Conservation (phyloP, 2,888 invertebrate species). For the Trimorus sp. region DNA sequence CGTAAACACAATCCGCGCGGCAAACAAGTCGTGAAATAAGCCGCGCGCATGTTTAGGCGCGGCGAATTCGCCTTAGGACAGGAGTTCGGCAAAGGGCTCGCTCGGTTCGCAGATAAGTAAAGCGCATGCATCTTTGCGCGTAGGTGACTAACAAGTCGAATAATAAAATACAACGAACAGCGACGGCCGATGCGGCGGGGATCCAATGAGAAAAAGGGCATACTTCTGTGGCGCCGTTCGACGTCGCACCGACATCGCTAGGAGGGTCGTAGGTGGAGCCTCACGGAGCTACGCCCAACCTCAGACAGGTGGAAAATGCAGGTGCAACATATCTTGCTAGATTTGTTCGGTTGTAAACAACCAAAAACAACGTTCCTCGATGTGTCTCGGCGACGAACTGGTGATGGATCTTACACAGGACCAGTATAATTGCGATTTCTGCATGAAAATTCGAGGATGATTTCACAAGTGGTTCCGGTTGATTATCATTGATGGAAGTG, state of each 20-base stretch:
- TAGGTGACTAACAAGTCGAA: slow-evolving; percentile 74
- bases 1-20: slow-evolving; percentile 19
- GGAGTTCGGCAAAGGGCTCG: slow-evolving; percentile 18
- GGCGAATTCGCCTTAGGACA: slow-evolving; percentile 39
- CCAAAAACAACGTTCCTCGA: slow-evolving; percentile 24
- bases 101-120: slow-evolving; percentile 39
- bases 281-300: slow-evolving; percentile 77
- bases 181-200: slow-evolving; percentile 74
- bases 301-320: slow-evolving; percentile 80
- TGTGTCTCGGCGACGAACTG: neutral
- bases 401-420: neutral
- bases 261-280: slow-evolving; percentile 80
- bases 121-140: slow-evolving; percentile 66
- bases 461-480: neutral
- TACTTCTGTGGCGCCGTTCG: slow-evolving; percentile 77
- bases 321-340: slow-evolving; percentile 69
- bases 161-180: slow-evolving; percentile 78
- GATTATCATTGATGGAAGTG: no score
- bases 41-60: slow-evolving; percentile 25
- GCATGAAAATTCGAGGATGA: neutral
- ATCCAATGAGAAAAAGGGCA: slow-evolving; percentile 77
- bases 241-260: slow-evolving; percentile 74
- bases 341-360: slow-evolving; percentile 41
- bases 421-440: neutral
- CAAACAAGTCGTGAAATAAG: slow-evolving; percentile 25